A percentile compares a stretch with the other conserved stretches of the same genome.
phyloP scores from a whole-genome alignment of 2,113 vertebrate genomes.

The Megaceryle torquata region DNA sequence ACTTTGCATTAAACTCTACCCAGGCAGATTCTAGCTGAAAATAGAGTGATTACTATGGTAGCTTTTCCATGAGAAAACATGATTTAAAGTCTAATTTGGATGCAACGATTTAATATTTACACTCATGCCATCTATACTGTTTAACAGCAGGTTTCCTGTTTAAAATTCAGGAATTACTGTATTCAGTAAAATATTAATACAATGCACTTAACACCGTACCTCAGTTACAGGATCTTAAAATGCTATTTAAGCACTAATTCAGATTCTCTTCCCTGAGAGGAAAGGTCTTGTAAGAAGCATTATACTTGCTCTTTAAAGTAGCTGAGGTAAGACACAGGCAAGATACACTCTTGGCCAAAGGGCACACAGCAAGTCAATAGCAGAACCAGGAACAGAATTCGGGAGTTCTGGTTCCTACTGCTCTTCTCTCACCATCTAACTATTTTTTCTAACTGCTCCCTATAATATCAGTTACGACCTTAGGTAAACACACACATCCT shows the following conservation, averaged over 20 bases:
- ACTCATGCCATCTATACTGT: neutral
- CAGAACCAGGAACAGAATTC: neutral
- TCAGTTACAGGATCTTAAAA: slow-evolving; percentile 44
- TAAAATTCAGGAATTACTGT: slow-evolving; percentile 39
- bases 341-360: neutral
- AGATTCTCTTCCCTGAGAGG: neutral
- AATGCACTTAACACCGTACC: neutral
- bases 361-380: neutral
- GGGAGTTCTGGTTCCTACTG: neutral
- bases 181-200: slow-evolving; percentile 51
- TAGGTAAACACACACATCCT: neutral
- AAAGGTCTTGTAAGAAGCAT: neutral
- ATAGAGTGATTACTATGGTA: neutral
- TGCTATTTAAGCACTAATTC: slow-evolving; percentile 36
- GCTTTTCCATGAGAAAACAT: neutral
- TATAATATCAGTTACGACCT: neutral
- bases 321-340: neutral
- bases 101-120: slow-evolving; percentile 42
- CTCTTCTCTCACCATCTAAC: neutral
- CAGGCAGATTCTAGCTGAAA: neutral
- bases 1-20: neutral
- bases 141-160: neutral
- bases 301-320: neutral
- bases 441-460: neutral
- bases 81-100: slow-evolving; percentile 20